Evolutionary conservation across 2,797 vertebrate species (phyloP).

Genomic region (Pseudocheirus occidentalis): DNA sequence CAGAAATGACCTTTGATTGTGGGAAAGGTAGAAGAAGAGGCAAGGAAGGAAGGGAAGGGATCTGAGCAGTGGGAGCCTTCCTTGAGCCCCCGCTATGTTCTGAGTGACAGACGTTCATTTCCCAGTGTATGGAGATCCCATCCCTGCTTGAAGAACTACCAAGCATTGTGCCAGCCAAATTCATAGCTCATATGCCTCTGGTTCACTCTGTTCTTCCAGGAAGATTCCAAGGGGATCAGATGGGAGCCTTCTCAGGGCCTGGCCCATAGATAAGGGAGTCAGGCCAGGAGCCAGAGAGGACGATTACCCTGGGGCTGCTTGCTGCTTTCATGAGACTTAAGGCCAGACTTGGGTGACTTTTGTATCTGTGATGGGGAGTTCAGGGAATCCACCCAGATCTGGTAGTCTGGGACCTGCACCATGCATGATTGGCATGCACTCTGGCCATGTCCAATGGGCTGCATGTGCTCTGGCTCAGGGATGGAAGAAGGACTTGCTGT

Average conservation of each 20-base stretch:
- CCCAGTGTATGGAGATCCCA: conserved; percentile 65
- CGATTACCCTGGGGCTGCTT: conserved; percentile 31
- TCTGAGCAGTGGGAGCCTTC: conserved; percentile 44
- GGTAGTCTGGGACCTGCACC: background rate
- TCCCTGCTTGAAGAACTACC: conserved; percentile 28
- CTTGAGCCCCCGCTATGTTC: conserved; percentile 58
- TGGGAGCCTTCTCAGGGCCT: conserved; percentile 62
- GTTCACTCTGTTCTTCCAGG: conserved; percentile 69
- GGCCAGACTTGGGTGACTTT: background rate
- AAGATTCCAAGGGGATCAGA: conserved; percentile 68
- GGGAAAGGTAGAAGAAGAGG: conserved; percentile 21
- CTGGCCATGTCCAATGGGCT: background rate
- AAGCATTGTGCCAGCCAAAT: conserved; percentile 57
- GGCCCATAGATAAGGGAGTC: conserved; percentile 50
- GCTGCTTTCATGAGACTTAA: conserved; percentile 11
- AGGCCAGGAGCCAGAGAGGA: conserved; percentile 37
- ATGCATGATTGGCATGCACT: background rate
- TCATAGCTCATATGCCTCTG: conserved; percentile 37
- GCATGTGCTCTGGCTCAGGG: background rate
- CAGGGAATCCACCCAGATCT: background rate
- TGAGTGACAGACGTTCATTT: conserved; percentile 67
- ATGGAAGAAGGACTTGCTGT: background rate
- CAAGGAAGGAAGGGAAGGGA: background rate
- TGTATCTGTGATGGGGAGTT: background rate
- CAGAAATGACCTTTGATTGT: conserved; percentile 32